Evolutionary conservation across 2,797 vertebrate genomes (phyloP).

Genomic region (Fundulus diaphanus): DNA sequence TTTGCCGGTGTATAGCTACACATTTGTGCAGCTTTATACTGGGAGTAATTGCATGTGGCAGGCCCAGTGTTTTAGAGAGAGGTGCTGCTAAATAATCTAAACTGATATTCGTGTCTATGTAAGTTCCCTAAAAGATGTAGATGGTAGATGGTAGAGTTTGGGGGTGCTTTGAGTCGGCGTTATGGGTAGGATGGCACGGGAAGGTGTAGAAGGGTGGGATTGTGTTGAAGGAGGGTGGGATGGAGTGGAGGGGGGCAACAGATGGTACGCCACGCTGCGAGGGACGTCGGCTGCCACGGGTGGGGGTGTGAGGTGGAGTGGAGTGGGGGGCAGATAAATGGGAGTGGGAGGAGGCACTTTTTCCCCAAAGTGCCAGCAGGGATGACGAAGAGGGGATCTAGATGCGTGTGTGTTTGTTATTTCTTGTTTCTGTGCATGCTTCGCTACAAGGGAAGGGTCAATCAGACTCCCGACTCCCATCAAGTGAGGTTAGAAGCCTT

Average conservation of each 20-base stretch:
- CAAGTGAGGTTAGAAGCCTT: constrained; percentile 54
- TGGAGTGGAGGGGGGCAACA: constrained; percentile 69
- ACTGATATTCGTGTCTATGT: background rate
- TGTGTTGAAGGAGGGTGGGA: constrained; percentile 33
- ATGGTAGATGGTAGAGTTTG: constrained; percentile 45
- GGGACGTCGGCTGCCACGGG: constrained; percentile 77
- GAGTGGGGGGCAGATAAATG: constrained; percentile 76
- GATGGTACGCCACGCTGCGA: constrained; percentile 82
- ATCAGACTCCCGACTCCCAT: constrained; percentile 50
- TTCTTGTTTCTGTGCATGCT: constrained; percentile 29
- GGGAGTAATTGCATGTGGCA: background rate
- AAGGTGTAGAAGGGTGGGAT: constrained; percentile 59
- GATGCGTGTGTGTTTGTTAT: constrained; percentile 35
- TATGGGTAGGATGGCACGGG: constrained; percentile 57
- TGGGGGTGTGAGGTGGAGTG: constrained; percentile 52
- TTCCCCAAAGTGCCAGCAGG: constrained; percentile 80
- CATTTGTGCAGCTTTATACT: constrained; percentile 16
- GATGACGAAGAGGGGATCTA: constrained; percentile 67
- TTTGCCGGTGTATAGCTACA: constrained; percentile 25
- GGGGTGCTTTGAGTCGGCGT: constrained; percentile 45
- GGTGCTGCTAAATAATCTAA: background rate
- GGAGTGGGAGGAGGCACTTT: constrained; percentile 67
- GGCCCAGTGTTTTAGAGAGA: background rate
- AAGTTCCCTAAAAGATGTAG: constrained; percentile 11
- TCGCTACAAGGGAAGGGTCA: constrained; percentile 29